Percentiles rank a stretch among this genome's conserved stretches.
These are phyloP conservation scores for Cairina moschata DNA, from an alignment of 2,113 vertebrate species.

Conservation along the genomic window DNA sequence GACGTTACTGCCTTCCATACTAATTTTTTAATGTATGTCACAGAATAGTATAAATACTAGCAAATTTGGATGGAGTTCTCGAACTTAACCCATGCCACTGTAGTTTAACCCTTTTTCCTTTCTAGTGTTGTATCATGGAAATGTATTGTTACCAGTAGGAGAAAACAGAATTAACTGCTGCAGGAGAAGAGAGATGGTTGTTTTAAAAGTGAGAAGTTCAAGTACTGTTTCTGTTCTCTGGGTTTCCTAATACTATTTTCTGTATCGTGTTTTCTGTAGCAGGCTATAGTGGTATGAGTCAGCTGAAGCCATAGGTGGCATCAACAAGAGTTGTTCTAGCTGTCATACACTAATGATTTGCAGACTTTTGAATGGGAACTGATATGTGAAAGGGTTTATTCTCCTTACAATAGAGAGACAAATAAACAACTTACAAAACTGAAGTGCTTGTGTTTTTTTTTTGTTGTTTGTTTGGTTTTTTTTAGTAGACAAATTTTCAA, in stretches of 20 bases:
- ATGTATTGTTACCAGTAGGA: background rate
- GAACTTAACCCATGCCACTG: background rate
- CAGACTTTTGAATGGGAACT: background rate
- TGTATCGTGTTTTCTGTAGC: background rate
- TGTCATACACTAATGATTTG: background rate
- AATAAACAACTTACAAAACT: background rate
- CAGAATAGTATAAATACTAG: constrained; percentile 52
- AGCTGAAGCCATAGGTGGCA: background rate
- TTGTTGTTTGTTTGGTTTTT: no score
- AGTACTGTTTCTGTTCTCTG: background rate
- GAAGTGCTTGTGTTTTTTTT: background rate
- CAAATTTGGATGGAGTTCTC: constrained; percentile 46
- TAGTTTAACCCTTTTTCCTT: constrained; percentile 31
- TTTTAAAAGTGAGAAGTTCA: background rate
- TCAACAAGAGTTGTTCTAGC: background rate
- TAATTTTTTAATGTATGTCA: constrained; percentile 43
- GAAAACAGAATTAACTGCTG: background rate
- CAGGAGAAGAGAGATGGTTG: background rate
- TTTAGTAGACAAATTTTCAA: background rate
- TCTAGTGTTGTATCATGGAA: background rate
- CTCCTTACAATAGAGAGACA: background rate
- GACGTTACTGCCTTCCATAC: constrained; percentile 61
- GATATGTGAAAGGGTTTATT: background rate
- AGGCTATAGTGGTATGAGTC: background rate
- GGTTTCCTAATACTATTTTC: background rate